These are phyloP conservation scores for Tragelaphus buxtoni DNA, from an alignment of 2,113 vertebrate genomes.

Conservation along the genomic window DNA sequence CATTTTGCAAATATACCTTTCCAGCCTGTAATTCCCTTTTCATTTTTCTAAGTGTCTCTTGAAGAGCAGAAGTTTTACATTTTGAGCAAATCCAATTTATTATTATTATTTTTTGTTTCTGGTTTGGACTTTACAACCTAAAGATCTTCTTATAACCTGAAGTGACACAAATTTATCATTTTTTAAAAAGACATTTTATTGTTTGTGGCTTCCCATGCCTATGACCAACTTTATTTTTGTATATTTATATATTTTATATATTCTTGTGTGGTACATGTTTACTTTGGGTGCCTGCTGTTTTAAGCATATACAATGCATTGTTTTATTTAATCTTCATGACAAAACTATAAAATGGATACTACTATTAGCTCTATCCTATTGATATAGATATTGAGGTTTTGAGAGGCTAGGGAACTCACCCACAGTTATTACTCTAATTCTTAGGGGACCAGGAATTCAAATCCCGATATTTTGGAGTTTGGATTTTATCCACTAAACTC, in stretches of 20 bases:
- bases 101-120: background rate
- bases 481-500: background rate
- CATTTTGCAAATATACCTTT: background rate
- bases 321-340: background rate
- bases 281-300: background rate
- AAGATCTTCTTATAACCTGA: background rate
- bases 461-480: background rate
- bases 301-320: background rate
- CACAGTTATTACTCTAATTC: background rate
- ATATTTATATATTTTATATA: background rate
- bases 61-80: background rate
- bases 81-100: background rate
- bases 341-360: background rate
- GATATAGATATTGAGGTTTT: background rate
- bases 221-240: background rate
- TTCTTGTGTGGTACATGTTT: background rate
- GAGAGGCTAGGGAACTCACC: background rate
- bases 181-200: background rate
- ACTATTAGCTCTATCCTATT: background rate
- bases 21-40: background rate
- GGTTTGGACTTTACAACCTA: background rate
- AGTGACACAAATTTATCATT: background rate
- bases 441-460: background rate
- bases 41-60: background rate
- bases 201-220: background rate